phyloP scores from a whole-genome alignment of 2,113 vertebrate genomes.

The Phocoena sinus region DNA sequence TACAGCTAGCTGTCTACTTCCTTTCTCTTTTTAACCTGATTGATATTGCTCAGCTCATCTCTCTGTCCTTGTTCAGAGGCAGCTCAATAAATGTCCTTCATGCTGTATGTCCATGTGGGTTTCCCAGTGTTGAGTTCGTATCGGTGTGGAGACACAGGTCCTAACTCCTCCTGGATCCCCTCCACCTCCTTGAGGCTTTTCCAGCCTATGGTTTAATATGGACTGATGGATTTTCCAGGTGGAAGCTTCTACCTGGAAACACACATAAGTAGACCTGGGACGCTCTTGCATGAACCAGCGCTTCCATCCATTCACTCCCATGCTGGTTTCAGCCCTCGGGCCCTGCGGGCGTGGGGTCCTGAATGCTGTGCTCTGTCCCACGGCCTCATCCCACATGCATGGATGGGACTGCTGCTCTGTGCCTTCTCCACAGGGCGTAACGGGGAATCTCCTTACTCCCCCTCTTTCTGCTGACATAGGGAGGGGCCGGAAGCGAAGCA shows the following conservation, averaged over 20 bases:
- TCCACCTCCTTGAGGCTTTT: background rate
- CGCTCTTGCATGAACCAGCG: background rate
- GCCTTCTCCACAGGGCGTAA: constrained; percentile 38
- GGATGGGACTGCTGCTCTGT: constrained; percentile 23
- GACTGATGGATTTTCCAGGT: background rate
- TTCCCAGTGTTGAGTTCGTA: background rate
- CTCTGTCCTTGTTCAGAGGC: background rate
- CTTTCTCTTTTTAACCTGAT: background rate
- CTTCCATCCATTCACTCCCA: background rate
- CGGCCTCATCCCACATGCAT: constrained; percentile 54
- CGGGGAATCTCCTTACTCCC: constrained; percentile 67
- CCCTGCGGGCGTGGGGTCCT: background rate
- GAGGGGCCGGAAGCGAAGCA: constrained; percentile 66
- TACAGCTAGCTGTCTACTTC: background rate
- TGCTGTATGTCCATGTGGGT: background rate
- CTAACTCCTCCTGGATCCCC: background rate
- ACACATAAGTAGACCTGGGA: accelerated
- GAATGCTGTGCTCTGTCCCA: background rate
- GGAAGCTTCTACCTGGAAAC: background rate
- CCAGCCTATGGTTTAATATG: background rate
- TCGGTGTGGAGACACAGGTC: background rate
- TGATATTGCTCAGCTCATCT: background rate
- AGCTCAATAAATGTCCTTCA: background rate
- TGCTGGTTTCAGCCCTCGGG: background rate
- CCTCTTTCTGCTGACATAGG: constrained; percentile 68